Conservation (phyloP, 2,113 vertebrate species). For the Tretioscincus oriximinensis region DNA sequence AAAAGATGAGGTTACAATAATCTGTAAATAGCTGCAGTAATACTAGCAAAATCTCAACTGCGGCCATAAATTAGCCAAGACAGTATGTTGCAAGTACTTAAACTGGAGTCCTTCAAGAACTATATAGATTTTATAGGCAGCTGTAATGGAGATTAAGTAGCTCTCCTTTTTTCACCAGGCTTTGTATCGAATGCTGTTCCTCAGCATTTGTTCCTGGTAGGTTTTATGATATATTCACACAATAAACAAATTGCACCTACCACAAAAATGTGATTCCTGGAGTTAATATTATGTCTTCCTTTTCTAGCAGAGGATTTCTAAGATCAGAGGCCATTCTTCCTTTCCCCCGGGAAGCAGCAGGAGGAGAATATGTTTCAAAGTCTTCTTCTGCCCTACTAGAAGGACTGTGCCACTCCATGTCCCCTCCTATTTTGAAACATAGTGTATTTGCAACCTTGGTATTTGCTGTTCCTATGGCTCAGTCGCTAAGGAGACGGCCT, state of each 20-base stretch:
- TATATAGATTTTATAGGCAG: constrained; percentile 44
- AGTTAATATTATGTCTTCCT: not conserved
- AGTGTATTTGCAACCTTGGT: no score
- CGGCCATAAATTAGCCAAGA: constrained; percentile 31
- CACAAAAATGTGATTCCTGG: not conserved
- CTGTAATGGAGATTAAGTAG: constrained; percentile 50
- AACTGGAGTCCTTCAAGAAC: constrained; percentile 28
- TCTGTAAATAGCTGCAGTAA: constrained; percentile 26
- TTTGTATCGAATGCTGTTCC: constrained; percentile 45
- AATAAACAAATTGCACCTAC: not conserved
- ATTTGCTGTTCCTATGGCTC: no score
- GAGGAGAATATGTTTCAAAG: no score
- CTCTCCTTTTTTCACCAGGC: constrained; percentile 38
- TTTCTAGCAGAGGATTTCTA: no score
- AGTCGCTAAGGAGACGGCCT: no score
- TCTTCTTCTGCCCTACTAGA: no score
- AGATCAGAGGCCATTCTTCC: no score
- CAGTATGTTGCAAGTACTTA: constrained; percentile 22
- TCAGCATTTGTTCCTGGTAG: constrained; percentile 11
- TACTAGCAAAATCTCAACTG: not conserved
- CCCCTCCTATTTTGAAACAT: no score
- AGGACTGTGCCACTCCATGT: no score
- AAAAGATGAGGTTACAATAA: constrained; percentile 1
- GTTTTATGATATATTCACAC: not conserved
- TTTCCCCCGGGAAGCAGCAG: no score